phyloP scores from a whole-genome alignment of 2,888 invertebrate species.

The Volucella bombylans region DNA sequence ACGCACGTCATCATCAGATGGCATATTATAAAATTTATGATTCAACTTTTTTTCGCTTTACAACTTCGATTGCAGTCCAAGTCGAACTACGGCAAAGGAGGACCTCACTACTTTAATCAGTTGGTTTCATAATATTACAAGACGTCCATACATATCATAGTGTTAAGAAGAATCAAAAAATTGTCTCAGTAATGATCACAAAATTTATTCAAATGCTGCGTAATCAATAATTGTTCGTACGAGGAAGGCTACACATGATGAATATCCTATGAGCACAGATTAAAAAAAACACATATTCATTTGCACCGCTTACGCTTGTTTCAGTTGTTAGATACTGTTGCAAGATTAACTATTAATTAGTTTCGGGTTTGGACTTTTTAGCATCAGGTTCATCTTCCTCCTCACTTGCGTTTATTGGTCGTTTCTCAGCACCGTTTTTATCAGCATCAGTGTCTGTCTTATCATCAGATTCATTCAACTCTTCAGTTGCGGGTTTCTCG shows the following conservation, averaged over 20 bases:
- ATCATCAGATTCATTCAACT: background rate
- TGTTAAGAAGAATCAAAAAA: too few relatives aligned
- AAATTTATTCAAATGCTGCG: background rate
- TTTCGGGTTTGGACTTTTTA: conserved; percentile 32
- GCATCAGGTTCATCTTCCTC: conserved; percentile 5
- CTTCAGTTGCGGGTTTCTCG: background rate
- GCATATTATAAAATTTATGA: too few relatives aligned
- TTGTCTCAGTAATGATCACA: too few relatives aligned
- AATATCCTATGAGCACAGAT: background rate
- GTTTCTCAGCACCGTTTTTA: conserved; percentile 17
- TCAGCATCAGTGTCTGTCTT: background rate
- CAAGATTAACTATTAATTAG: background rate
- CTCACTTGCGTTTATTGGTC: conserved; percentile 1
- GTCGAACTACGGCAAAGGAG: too few relatives aligned
- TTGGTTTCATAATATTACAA: too few relatives aligned
- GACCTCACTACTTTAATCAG: too few relatives aligned
- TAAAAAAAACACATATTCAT: background rate
- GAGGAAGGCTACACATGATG: too few relatives aligned
- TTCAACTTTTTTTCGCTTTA: too few relatives aligned
- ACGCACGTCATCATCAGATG: too few relatives aligned
- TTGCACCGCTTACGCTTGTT: conserved; percentile 2
- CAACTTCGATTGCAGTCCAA: too few relatives aligned
- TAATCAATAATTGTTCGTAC: background rate
- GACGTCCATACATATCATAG: too few relatives aligned
- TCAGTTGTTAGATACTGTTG: background rate